Evolutionary conservation across 2,113 vertebrate species (phyloP).

Genomic region (Mungos mungo): DNA sequence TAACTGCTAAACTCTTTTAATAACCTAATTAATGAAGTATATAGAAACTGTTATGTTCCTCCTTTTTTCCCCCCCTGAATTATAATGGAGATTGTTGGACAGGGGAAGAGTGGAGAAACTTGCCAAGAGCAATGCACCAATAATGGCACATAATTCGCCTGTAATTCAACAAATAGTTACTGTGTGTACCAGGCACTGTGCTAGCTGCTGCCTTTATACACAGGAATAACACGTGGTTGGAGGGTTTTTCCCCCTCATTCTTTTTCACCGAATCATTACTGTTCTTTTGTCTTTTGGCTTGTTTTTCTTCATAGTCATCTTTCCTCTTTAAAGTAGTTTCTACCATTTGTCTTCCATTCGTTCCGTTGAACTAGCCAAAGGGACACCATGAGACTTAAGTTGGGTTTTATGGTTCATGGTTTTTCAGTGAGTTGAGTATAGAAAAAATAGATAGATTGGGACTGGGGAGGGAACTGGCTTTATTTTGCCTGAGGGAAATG

Average conservation of each 20-base stretch:
- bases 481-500: not conserved
- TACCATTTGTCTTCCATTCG: not conserved
- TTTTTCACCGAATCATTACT: not conserved
- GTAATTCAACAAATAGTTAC: not conserved
- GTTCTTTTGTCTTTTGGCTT: not conserved
- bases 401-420: not conserved
- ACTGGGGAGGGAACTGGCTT: not conserved
- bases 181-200: too few species aligned
- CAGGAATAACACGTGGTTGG: not conserved
- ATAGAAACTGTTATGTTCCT: not conserved
- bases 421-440: not conserved
- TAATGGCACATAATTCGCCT: not conserved
- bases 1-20: not conserved
- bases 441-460: not conserved
- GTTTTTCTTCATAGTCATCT: not conserved
- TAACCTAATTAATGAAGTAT: not conserved
- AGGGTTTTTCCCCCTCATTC: not conserved
- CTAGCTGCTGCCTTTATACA: not conserved
- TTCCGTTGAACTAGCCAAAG: not conserved
- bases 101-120: not conserved
- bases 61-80: not conserved
- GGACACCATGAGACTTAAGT: too few species aligned
- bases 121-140: not conserved
- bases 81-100: not conserved
- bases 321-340: not conserved